A percentile compares a stretch with the other conserved stretches of the same genome.
These are phyloP conservation scores for Liopterus haemorrhoidalis DNA, from an alignment of 2,888 invertebrate species.

Conservation along the genomic window DNA sequence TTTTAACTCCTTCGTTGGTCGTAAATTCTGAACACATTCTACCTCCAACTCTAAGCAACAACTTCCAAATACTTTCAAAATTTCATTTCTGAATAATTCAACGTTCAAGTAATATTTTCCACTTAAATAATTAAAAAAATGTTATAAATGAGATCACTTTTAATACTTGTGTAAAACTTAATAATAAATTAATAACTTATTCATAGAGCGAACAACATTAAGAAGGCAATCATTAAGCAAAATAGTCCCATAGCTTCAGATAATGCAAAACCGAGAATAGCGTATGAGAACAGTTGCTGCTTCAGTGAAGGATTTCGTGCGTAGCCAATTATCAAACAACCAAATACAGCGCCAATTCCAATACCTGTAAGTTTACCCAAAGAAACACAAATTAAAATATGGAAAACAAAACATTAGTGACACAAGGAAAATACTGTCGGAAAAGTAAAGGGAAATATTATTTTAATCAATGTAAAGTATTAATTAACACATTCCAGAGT, in stretches of 20 bases:
- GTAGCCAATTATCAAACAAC: constrained; percentile 92
- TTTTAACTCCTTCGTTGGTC: no score
- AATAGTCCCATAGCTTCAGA: constrained; percentile 99
- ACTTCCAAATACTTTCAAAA: no score
- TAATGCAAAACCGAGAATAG: constrained; percentile 94
- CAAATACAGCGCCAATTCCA: constrained; percentile 97
- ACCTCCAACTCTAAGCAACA: no score
- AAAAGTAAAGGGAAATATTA: not conserved
- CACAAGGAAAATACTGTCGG: constrained; percentile 30
- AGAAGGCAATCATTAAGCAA: constrained; percentile 97
- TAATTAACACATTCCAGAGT: no score
- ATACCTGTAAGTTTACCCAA: constrained; percentile 61
- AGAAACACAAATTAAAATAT: constrained; percentile 5
- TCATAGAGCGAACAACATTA: constrained; percentile 93
- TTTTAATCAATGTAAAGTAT: no score
- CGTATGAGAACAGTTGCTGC: constrained; percentile 96
- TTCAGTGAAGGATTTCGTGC: constrained; percentile 95
- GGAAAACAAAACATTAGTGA: not conserved
- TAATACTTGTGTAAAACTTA: no score
- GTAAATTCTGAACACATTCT: no score
- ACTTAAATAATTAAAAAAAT: no score
- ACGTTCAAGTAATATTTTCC: no score
- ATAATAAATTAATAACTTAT: constrained; percentile 9
- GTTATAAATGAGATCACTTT: no score
- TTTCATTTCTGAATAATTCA: no score